These are phyloP conservation scores for Drosophila silvestris DNA, from an alignment of 2,888 invertebrate species.

Conservation along the genomic window DNA sequence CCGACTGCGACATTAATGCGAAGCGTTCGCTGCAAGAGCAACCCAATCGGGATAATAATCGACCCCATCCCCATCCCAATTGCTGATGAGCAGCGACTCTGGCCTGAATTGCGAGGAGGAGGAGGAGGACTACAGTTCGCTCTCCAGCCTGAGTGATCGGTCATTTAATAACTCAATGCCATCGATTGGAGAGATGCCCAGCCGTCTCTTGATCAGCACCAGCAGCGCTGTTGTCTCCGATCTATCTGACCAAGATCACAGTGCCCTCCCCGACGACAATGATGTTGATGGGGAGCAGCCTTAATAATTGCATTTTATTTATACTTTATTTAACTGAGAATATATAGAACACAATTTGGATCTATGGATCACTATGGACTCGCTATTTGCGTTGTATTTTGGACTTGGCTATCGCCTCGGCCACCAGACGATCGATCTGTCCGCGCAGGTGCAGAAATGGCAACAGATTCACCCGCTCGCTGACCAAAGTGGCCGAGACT, in stretches of 20 bases:
- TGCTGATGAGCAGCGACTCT: conserved; percentile 40
- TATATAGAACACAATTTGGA: neutral
- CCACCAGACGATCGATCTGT: conserved; percentile 37
- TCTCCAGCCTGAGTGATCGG: conserved; percentile 35
- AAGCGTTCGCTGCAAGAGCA: conserved; percentile 30
- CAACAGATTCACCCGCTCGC: conserved; percentile 13
- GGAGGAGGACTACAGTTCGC: conserved; percentile 5
- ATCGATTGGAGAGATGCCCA: conserved; percentile 59
- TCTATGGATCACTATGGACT: neutral
- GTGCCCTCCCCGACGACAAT: neutral
- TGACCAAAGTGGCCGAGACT: conserved; percentile 43
- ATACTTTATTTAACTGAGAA: neutral
- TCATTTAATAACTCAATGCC: conserved; percentile 10
- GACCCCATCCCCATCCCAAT: conserved; percentile 18
- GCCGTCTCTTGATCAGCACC: conserved; percentile 63
- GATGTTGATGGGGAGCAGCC: neutral
- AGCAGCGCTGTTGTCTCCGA: conserved; percentile 69
- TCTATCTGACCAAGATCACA: neutral
- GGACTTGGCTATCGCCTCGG: conserved; percentile 10
- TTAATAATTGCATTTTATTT: neutral
- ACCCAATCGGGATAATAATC: conserved; percentile 19
- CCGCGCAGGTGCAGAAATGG: conserved; percentile 35
- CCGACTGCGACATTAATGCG: neutral
- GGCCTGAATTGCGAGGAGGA: conserved; percentile 35
- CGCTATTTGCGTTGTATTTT: neutral